Evolutionary conservation across 2,797 vertebrate species (phyloP).

Genomic region (Onychomys torridus): DNA sequence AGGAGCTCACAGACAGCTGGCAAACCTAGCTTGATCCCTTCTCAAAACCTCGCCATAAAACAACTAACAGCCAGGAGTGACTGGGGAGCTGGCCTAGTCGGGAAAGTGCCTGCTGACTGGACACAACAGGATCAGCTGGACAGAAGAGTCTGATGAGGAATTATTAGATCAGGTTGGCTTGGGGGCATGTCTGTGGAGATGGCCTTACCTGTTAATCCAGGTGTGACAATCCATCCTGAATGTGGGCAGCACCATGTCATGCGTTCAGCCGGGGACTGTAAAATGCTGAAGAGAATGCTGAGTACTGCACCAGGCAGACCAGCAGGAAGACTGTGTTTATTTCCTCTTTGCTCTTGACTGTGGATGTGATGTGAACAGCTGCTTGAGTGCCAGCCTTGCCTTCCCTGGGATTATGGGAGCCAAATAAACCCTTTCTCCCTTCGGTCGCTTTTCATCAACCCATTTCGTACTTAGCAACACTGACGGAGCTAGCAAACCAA

Average conservation of each 20-base stretch:
- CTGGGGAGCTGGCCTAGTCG: no score
- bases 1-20: neutral
- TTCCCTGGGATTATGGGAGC: neutral
- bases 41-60: neutral
- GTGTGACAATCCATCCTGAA: neutral
- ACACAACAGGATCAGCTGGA: neutral
- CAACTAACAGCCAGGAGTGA: neutral
- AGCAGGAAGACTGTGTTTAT: neutral
- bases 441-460: neutral
- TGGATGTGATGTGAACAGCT: neutral
- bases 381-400: neutral
- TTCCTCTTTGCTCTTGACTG: neutral
- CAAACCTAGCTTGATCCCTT: no score
- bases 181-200: neutral
- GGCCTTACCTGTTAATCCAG: neutral
- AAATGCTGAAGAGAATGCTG: neutral
- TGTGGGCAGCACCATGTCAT: accelerated
- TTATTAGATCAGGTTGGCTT: neutral
- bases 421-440: neutral
- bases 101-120: neutral
- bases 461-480: neutral
- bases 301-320: neutral
- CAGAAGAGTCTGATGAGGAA: neutral
- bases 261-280: neutral
- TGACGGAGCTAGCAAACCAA: neutral